Evolutionary conservation across 2,888 invertebrate species (phyloP).

Genomic region (Gandaritis pyraliata): DNA sequence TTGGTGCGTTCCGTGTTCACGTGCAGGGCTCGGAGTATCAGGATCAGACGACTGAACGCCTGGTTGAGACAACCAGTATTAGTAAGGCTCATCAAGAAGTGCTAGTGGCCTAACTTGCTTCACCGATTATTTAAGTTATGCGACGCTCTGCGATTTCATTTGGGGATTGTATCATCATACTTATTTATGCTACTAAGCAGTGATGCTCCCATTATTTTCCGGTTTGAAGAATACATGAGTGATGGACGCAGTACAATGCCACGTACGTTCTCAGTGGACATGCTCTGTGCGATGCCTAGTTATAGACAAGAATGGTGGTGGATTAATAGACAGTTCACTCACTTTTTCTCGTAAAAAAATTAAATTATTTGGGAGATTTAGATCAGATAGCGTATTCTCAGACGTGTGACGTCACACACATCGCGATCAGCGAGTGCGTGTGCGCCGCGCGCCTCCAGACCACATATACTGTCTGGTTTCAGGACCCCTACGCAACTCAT

Average conservation of each 20-base stretch:
- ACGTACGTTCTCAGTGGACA: too few species aligned
- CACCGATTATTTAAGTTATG: too few species aligned
- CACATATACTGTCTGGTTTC: conserved; percentile 77
- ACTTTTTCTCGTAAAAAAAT: neutral
- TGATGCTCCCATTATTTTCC: too few species aligned
- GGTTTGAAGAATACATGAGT: too few species aligned
- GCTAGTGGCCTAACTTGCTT: too few species aligned
- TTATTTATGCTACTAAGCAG: too few species aligned
- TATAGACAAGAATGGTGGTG: too few species aligned
- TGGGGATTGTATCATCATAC: too few species aligned
- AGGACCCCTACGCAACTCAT: conserved; percentile 83
- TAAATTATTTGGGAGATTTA: conserved; percentile 11
- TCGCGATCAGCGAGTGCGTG: conserved; percentile 59
- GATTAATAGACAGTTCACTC: neutral
- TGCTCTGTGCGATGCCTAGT: too few species aligned
- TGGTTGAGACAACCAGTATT: conserved; percentile 47
- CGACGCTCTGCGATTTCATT: too few species aligned
- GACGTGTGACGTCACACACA: conserved; percentile 43
- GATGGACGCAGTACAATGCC: too few species aligned
- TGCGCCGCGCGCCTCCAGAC: conserved; percentile 62
- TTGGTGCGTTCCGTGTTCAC: conserved; percentile 99
- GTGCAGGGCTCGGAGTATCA: conserved; percentile 98
- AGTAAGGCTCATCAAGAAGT: too few species aligned
- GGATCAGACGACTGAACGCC: conserved; percentile 98
- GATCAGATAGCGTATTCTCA: conserved; percentile 73